Evolutionary conservation across 2,797 vertebrate species (phyloP).

Genomic region (Yasuhikotakia modesta): DNA sequence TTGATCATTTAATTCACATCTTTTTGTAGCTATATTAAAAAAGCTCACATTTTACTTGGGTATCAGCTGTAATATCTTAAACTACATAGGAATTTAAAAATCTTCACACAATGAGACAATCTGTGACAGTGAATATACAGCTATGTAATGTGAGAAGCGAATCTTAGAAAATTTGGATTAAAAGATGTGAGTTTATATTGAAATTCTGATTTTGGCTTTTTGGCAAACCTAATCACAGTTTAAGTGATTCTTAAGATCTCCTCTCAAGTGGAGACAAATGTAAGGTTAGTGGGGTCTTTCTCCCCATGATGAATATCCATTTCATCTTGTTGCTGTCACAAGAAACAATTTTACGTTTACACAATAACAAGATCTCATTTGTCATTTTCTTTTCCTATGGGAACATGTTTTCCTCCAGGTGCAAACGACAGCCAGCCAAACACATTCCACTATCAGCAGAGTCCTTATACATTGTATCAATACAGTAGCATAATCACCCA

Average conservation of each 20-base stretch:
- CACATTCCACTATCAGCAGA: neutral
- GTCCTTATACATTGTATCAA: conserved; percentile 3
- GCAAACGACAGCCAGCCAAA: neutral
- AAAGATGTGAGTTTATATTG: neutral
- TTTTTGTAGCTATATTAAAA: neutral
- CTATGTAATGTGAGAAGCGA: neutral
- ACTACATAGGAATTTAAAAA: no score
- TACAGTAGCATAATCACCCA: conserved; percentile 6
- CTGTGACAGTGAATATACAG: neutral
- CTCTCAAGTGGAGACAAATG: neutral
- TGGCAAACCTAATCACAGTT: neutral
- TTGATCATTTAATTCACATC: neutral
- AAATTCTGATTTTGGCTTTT: neutral
- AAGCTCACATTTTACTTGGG: no score
- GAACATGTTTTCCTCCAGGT: neutral
- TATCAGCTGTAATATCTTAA: no score
- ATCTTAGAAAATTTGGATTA: neutral
- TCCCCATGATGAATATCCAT: neutral
- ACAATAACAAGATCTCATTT: neutral
- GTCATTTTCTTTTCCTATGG: neutral
- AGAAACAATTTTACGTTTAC: neutral
- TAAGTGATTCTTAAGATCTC: neutral
- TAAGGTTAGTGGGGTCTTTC: neutral
- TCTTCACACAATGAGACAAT: neutral
- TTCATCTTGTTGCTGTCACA: neutral